Percentiles rank a stretch among this genome's conserved stretches.
Evolutionary conservation across 1,140 invertebrate species (phyloP).

Genomic region (Melitaea cinxia): DNA sequence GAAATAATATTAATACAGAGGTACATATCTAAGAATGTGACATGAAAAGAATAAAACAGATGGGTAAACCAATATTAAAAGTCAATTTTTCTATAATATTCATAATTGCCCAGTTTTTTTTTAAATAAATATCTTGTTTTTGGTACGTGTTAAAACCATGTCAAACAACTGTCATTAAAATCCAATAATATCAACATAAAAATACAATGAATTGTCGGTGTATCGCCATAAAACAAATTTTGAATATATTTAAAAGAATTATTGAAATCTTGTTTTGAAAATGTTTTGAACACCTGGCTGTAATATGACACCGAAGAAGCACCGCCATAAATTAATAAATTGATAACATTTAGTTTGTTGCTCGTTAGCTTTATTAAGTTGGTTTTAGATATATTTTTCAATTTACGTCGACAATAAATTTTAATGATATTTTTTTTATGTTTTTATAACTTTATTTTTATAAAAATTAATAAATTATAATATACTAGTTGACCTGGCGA

Average conservation of each 20-base stretch:
- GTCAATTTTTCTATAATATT: too few species aligned
- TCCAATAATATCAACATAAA: slow-evolving; percentile 17
- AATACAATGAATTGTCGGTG: slow-evolving; percentile 12
- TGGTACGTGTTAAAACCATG: too few species aligned
- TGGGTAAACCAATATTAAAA: too few species aligned
- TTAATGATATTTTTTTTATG: too few species aligned
- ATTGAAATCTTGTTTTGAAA: slow-evolving; percentile 11
- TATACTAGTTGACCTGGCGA: too few species aligned
- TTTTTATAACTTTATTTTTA: background rate
- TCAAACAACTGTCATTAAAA: slow-evolving; percentile 9
- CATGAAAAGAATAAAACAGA: too few species aligned
- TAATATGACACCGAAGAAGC: slow-evolving; percentile 43
- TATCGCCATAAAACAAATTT: slow-evolving; percentile 12
- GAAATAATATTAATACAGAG: too few species aligned
- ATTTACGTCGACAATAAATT: too few species aligned
- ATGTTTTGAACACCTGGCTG: slow-evolving; percentile 48
- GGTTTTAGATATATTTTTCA: background rate
- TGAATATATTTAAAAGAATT: slow-evolving; percentile 1
- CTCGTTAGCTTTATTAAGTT: slow-evolving; percentile 11
- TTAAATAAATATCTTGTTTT: too few species aligned
- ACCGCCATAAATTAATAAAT: slow-evolving; percentile 23
- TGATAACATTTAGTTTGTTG: slow-evolving; percentile 6
- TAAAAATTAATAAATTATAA: too few species aligned
- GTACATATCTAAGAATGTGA: too few species aligned
- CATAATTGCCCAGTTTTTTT: too few species aligned